These are phyloP conservation scores for Ophion costatus DNA, from an alignment of 2,888 invertebrate species.

Conservation along the genomic window DNA sequence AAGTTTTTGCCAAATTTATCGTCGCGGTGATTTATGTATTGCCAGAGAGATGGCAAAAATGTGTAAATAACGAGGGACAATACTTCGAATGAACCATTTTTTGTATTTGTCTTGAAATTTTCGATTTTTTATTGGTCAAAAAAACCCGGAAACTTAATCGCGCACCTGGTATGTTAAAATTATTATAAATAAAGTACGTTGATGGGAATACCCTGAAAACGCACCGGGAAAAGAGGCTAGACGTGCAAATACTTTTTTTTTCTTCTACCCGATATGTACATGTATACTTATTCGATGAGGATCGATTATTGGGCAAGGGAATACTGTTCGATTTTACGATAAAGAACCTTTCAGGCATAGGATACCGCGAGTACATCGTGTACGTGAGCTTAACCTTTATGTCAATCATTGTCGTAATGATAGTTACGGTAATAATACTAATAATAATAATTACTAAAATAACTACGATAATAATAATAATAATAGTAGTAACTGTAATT, in stretches of 20 bases:
- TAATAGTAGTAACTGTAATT: neutral
- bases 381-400: constrained; percentile 18
- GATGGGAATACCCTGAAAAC: neutral
- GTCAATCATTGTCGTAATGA: constrained; percentile 12
- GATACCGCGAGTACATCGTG: constrained; percentile 53
- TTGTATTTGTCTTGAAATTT: no score
- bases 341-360: constrained; percentile 66
- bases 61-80: no score
- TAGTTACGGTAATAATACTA: constrained; percentile 25
- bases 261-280: neutral
- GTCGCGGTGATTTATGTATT: no score
- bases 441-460: constrained; percentile 21
- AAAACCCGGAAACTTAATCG: no score
- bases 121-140: no score
- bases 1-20: no score
- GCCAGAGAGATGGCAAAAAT: no score
- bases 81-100: no score
- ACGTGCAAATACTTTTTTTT: neutral
- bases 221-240: neutral
- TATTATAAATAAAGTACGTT: neutral
- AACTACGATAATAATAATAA: neutral
- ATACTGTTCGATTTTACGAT: constrained; percentile 77
- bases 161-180: neutral
- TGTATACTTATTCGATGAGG: constrained; percentile 18
- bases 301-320: constrained; percentile 69